Percentiles rank a stretch among this genome's conserved stretches.
Conservation (phyloP, 2,113 vertebrate species). For the Chelonoidis abingdonii region DNA sequence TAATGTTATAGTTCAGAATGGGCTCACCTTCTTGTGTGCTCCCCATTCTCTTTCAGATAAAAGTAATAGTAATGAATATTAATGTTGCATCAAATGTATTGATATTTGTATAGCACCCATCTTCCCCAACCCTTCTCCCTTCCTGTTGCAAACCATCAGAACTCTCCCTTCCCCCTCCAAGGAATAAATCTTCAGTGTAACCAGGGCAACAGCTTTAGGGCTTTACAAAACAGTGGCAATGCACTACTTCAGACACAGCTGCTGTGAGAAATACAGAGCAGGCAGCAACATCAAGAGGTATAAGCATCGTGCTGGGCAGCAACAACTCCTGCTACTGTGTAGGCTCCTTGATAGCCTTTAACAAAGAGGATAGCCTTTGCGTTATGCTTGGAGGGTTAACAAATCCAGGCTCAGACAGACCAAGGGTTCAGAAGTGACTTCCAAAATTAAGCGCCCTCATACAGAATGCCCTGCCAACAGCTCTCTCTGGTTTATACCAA, state of each 20-base stretch:
- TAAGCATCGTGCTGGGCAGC: background rate
- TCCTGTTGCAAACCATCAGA: background rate
- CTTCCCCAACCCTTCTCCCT: background rate
- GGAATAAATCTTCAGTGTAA: background rate
- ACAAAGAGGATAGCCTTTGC: background rate
- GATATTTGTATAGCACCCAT: background rate
- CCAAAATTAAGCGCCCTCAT: background rate
- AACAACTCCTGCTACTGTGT: background rate
- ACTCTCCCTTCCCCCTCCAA: background rate
- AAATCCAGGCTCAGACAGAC: background rate
- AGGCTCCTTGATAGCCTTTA: background rate
- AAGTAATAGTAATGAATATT: background rate
- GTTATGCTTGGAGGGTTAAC: background rate
- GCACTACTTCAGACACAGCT: background rate
- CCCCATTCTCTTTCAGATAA: background rate
- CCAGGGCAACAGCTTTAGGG: background rate
- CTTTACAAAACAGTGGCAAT: background rate
- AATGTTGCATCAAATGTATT: background rate
- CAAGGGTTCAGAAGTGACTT: background rate
- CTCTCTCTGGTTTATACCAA: background rate
- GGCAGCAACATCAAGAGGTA: background rate
- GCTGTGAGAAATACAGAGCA: background rate
- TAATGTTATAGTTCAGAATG: background rate
- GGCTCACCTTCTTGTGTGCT: background rate
- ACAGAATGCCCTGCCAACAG: background rate